These are phyloP conservation scores for Cromileptes altivelis DNA, from an alignment of 2,113 vertebrate genomes.

Conservation along the genomic window DNA sequence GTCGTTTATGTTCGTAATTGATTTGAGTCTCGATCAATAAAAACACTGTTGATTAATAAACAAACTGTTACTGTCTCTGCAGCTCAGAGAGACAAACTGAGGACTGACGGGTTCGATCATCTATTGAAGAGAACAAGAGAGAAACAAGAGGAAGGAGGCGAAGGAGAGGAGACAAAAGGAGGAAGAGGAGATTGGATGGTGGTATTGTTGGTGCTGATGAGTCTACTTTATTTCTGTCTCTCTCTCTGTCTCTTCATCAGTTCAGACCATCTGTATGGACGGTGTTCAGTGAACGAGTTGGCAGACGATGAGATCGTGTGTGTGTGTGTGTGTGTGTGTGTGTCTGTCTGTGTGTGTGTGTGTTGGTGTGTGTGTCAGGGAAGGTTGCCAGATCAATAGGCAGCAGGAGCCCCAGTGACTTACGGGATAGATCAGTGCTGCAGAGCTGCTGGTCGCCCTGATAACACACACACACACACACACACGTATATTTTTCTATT, in stretches of 20 bases:
- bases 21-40: background rate
- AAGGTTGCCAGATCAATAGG: slow-evolving; percentile 68
- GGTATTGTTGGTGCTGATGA: slow-evolving; percentile 23
- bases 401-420: slow-evolving; percentile 61
- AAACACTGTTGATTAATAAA: background rate
- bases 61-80: background rate
- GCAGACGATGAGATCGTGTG: slow-evolving; percentile 50
- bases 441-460: slow-evolving; percentile 52
- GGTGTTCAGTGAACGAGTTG: slow-evolving; percentile 53
- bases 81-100: no score
- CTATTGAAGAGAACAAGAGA: background rate
- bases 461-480: slow-evolving; percentile 48
- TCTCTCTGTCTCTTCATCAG: slow-evolving; percentile 57
- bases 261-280: slow-evolving; percentile 70
- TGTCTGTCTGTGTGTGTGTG: slow-evolving; percentile 1
- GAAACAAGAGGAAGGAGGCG: background rate
- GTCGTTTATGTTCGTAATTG: background rate
- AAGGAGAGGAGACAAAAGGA: background rate
- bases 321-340: slow-evolving; percentile 45
- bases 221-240: slow-evolving; percentile 2
- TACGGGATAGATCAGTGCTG: slow-evolving; percentile 61
- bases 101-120: background rate
- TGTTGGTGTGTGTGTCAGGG: slow-evolving; percentile 25
- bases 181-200: background rate
- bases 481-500: slow-evolving; percentile 17